Evolutionary conservation across 2,113 vertebrate genomes (phyloP).

Genomic region (Callipepla californica): DNA sequence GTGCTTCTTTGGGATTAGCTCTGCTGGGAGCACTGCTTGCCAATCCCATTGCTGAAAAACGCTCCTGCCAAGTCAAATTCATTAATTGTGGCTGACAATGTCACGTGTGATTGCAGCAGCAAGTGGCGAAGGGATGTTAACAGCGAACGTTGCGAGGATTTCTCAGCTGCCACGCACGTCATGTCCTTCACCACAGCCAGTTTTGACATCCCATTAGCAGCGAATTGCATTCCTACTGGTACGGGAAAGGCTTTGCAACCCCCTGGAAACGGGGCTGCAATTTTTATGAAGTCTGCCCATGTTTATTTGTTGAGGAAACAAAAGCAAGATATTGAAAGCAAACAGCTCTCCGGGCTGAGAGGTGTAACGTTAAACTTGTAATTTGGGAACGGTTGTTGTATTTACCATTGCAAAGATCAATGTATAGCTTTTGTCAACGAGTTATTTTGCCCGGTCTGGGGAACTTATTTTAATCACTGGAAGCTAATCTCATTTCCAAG

Average conservation of each 20-base stretch:
- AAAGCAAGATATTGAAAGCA: constrained; percentile 27
- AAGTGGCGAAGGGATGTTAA: rapidly evolving
- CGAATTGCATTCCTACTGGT: not conserved
- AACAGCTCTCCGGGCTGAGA: constrained; percentile 43
- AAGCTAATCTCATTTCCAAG: constrained; percentile 65
- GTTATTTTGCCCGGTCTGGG: constrained; percentile 38
- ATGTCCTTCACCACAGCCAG: not conserved
- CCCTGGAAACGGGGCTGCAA: not conserved
- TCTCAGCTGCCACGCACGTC: not conserved
- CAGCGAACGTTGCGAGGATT: rapidly evolving
- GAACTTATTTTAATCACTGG: constrained; percentile 66
- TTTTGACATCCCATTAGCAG: constrained; percentile 24
- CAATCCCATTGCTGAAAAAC: rapidly evolving
- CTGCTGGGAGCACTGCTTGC: rapidly evolving
- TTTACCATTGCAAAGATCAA: constrained; percentile 53
- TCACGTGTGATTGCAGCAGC: not conserved
- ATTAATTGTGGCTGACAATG: not conserved
- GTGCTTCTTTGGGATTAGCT: not conserved
- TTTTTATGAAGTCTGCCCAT: not conserved
- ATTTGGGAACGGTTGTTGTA: constrained; percentile 40
- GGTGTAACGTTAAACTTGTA: constrained; percentile 33
- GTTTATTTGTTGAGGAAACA: constrained; percentile 22
- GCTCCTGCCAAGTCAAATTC: constrained; percentile 3
- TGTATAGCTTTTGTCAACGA: constrained; percentile 45
- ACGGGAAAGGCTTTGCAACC: not conserved